Percentiles rank a stretch among this genome's conserved stretches.
phyloP scores from a whole-genome alignment of 2,797 vertebrate genomes.

The Halcyon badia region DNA sequence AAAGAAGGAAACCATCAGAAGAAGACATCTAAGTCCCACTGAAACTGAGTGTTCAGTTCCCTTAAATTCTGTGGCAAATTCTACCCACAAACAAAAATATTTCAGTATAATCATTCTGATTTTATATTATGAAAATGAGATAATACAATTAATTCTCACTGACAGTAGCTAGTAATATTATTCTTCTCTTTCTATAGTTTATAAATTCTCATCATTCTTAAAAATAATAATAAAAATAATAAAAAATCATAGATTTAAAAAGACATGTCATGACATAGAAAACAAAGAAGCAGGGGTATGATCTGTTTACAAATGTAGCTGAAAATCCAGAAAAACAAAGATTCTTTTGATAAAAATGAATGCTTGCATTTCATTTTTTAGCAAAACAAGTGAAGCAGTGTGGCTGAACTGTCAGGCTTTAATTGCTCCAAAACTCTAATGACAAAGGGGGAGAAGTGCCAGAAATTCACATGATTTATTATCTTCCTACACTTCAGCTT shows the following conservation, averaged over 20 bases:
- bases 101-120: not conserved
- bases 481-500: slow-evolving; percentile 70
- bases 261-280: not conserved
- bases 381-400: not conserved
- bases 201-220: not conserved
- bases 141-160: not conserved
- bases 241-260: not conserved
- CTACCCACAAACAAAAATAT: not conserved
- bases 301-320: not conserved
- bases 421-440: slow-evolving; percentile 50
- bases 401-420: slow-evolving; percentile 14
- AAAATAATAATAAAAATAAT: not conserved
- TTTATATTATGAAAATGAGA: not conserved
- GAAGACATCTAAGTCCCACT: not conserved
- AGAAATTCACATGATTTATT: slow-evolving; percentile 77
- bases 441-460: not conserved
- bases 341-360: not conserved
- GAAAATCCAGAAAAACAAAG: not conserved
- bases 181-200: not conserved
- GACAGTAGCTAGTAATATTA: not conserved
- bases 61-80: not conserved
- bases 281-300: not conserved
- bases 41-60: not conserved
- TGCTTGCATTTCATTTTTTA: not conserved
- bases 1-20: not conserved